Conservation (phyloP, 2,113 vertebrate species). For the Pluvialis apricaria region DNA sequence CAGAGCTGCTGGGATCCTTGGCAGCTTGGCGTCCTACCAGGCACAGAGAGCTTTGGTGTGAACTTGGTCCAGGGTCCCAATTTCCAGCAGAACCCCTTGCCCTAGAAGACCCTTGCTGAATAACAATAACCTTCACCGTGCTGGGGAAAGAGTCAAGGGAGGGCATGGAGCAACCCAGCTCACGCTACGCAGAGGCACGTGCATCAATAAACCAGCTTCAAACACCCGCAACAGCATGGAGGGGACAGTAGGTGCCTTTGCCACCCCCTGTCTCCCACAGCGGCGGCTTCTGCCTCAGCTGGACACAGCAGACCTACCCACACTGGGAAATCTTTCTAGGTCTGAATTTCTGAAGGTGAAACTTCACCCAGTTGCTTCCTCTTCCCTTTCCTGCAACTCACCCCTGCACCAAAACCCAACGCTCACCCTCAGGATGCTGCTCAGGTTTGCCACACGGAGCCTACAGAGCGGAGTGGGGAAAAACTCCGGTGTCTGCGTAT, state of each 20-base stretch:
- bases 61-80: neutral
- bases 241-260: neutral
- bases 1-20: neutral
- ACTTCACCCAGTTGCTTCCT: neutral
- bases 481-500: neutral
- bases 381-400: neutral
- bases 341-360: neutral
- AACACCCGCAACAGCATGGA: neutral
- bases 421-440: neutral
- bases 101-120: neutral
- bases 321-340: neutral
- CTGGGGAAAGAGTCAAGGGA: neutral
- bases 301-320: neutral
- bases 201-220: neutral
- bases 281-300: neutral
- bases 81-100: neutral
- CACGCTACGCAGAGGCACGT: fast-evolving
- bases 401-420: neutral
- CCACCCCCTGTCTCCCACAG: neutral
- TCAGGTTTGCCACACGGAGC: neutral
- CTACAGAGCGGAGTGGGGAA: neutral
- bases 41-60: neutral
- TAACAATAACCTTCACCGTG: neutral
- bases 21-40: neutral
- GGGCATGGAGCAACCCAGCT: neutral